Evolutionary conservation across 2,888 invertebrate species (phyloP), one percentile per base, ranked within the genome.

Genomic region (Drosophila kanekoi): DNA sequence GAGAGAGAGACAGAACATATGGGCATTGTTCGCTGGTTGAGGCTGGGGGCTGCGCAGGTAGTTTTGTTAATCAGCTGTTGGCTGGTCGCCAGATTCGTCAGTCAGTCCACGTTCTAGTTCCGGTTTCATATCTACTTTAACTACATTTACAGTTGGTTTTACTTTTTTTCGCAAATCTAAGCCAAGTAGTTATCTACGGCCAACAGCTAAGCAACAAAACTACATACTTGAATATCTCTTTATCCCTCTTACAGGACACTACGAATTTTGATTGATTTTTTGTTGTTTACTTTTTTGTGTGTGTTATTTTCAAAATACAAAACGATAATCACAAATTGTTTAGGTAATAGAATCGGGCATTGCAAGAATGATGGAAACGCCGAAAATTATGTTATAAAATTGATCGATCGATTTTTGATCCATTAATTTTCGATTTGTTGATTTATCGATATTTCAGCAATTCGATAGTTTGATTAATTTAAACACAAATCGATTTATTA

Each of bases 161-260:
- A n/a, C 0, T 48, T 40, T 28, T 32, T 63, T 52, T 48, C 57
- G 60, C 59, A 62, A 72, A 56, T 66, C 77, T 79, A 81, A 77
- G 60, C 60, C 66, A 77, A 53, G 56, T 63, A 49, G 49, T 60
- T 67, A 51, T 41, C 87, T 84, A 84, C 87, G 78, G 66, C 83
- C 83, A 84, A 84, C 83, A 84, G 83, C 83, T 84, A 84, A 84
- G 78, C 87, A 84, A 87, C 83, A 87, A 87, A 84, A 87, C 83
- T 84, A 84, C 83, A 70, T 81, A 87, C 63, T 68, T 69, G 43
- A 61, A 65, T 51, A 68, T 45, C 35, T 61, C 32, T 37, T 65
- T 63, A 28, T 11, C 48, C 56, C 4, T 8, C n/a, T 20, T 44
- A 44, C 10, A 66, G 58, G 53, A 58, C 49, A 79, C 82, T 74